Conservation (phyloP, 2,797 vertebrate species). For the Hafferia zeledoni region DNA sequence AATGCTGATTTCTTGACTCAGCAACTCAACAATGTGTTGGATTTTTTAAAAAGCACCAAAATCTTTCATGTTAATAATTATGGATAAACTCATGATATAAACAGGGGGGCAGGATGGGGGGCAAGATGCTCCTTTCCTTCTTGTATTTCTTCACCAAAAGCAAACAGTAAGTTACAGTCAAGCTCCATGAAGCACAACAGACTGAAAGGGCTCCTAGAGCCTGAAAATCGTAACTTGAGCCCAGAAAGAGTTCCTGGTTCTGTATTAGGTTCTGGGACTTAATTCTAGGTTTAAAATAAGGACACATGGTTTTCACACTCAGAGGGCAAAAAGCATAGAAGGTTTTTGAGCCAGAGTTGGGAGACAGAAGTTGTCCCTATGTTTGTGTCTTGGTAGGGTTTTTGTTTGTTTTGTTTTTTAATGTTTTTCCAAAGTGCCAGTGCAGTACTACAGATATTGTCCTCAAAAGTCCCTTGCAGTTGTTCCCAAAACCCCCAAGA, state of each 20-base stretch:
- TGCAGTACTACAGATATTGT: neutral
- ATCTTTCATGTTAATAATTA: constrained; percentile 34
- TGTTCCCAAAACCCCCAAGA: neutral
- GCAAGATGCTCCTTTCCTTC: neutral
- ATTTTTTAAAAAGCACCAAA: neutral
- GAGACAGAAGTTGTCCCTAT: neutral
- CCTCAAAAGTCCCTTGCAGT: neutral
- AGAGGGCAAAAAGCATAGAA: neutral
- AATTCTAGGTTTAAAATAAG: neutral
- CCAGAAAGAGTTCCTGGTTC: neutral
- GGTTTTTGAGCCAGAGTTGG: neutral
- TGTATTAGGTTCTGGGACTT: neutral
- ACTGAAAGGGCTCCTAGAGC: neutral
- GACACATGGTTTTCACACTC: neutral
- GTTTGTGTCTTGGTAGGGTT: neutral
- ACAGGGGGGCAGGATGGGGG: neutral
- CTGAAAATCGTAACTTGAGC: too few species aligned
- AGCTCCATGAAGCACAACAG: neutral
- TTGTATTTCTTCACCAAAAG: constrained; percentile 8
- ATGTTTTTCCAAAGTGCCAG: neutral
- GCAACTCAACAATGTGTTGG: constrained; percentile 47
- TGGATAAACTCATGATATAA: constrained; percentile 61
- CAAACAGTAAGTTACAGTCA: neutral
- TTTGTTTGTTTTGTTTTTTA: neutral
- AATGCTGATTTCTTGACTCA: constrained; percentile 40